A percentile compares a stretch with the other conserved stretches of the same genome.
phyloP scores from a whole-genome alignment of 2,113 vertebrate genomes.

The Syngnathus scovelli region DNA sequence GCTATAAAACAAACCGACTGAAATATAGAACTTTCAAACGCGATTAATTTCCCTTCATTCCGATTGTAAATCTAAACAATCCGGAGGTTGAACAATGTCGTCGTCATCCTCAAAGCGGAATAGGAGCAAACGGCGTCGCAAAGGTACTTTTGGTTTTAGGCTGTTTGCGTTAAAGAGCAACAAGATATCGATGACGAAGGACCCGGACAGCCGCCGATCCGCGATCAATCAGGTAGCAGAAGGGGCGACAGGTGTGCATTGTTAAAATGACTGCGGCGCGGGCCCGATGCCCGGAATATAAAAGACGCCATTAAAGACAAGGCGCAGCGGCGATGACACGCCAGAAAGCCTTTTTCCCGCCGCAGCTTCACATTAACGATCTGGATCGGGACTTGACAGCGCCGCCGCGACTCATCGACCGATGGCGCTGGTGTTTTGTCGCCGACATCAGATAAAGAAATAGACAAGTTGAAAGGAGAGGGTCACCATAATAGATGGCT shows the following conservation, averaged over 20 bases:
- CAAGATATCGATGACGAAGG: neutral
- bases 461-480: neutral
- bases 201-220: conserved; percentile 16
- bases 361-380: conserved; percentile 28
- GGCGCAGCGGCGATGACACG: conserved; percentile 4
- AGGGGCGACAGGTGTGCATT: conserved; percentile 35
- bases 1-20: neutral
- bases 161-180: neutral
- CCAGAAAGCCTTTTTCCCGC: conserved; percentile 28
- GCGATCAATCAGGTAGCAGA: conserved; percentile 20
- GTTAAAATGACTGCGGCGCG: conserved; percentile 39
- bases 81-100: neutral
- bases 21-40: neutral
- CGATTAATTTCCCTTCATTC: neutral
- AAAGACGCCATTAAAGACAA: conserved; percentile 40
- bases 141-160: neutral
- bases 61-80: neutral
- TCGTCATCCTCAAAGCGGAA: neutral
- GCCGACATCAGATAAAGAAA: conserved; percentile 1
- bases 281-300: conserved; percentile 44
- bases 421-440: neutral
- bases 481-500: neutral
- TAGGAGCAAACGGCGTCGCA: neutral
- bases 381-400: conserved; percentile 22
- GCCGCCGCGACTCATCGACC: conserved; percentile 14